Evolutionary conservation across 2,113 vertebrate genomes (phyloP).

Genomic region (Campylomormyrus tamandua): DNA sequence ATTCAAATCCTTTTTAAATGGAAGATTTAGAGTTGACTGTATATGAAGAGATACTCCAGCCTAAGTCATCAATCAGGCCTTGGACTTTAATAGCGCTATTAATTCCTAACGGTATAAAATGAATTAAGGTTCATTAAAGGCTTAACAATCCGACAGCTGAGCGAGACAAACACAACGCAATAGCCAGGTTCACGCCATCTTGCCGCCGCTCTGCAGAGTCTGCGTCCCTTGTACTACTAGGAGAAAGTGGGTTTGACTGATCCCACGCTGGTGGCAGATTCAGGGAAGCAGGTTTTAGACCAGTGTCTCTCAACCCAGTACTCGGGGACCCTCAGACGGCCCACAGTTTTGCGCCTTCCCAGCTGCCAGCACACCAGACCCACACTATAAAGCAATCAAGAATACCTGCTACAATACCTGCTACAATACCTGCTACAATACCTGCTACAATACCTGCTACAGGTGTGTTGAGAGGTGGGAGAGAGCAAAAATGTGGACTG

Average conservation of each 20-base stretch:
- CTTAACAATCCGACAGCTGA: not conserved
- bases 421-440: not conserved
- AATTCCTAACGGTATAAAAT: not conserved
- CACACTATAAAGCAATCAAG: not conserved
- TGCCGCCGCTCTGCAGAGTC: not conserved
- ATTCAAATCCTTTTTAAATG: constrained; percentile 10
- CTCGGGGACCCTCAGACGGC: not conserved
- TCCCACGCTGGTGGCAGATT: not conserved
- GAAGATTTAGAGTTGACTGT: not conserved
- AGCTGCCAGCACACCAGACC: not conserved
- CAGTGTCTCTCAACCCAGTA: not conserved
- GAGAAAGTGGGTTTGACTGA: not conserved
- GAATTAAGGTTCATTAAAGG: not conserved
- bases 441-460: not conserved
- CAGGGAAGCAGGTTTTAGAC: not conserved
- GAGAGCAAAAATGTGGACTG: not conserved
- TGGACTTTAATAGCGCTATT: not conserved
- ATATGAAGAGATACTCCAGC: not conserved
- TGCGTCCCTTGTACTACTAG: not conserved
- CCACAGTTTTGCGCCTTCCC: not conserved
- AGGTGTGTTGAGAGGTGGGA: not conserved
- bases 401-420: not conserved
- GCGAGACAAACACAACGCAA: not conserved
- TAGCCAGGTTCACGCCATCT: not conserved
- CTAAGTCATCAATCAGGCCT: not conserved